Percentiles rank a stretch among this genome's conserved stretches.
These are phyloP conservation scores for Centroberyx gerrardi DNA, from an alignment of 2,797 vertebrate genomes.

Conservation along the genomic window DNA sequence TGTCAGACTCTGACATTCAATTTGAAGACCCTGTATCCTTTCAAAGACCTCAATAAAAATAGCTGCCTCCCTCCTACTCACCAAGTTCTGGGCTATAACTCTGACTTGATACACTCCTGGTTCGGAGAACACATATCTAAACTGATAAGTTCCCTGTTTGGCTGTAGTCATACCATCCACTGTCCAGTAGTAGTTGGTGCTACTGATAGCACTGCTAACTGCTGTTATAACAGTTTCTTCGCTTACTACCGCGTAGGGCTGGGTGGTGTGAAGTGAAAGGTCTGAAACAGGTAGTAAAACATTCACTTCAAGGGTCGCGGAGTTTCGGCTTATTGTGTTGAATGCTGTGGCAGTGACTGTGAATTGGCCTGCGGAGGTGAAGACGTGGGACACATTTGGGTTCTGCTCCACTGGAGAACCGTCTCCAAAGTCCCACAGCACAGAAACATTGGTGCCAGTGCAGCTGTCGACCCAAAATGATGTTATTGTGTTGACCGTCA, in stretches of 20 bases:
- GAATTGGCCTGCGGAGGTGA: constrained; percentile 73
- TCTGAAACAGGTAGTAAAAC: constrained; percentile 76
- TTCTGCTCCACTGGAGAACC: constrained; percentile 59
- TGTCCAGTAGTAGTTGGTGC: constrained; percentile 81
- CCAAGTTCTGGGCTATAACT: constrained; percentile 74
- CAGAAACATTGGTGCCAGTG: constrained; percentile 74
- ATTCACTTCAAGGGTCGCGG: constrained; percentile 60
- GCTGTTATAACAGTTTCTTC: constrained; percentile 78
- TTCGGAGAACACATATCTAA: constrained; percentile 76
- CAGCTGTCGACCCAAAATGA: constrained; percentile 75
- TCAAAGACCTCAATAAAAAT: constrained; percentile 80
- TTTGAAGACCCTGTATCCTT: constrained; percentile 78
- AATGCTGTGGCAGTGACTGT: constrained; percentile 74
- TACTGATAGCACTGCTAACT: constrained; percentile 65
- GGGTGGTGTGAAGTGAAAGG: constrained; percentile 72
- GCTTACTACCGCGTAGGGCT: constrained; percentile 63
- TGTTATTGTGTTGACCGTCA: constrained; percentile 63
- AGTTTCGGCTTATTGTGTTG: constrained; percentile 79
- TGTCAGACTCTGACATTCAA: constrained; percentile 67
- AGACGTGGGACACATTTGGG: constrained; percentile 77
- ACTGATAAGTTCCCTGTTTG: constrained; percentile 62
- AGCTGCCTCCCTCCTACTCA: constrained; percentile 72
- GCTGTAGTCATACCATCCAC: constrained; percentile 63
- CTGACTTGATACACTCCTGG: constrained; percentile 79
- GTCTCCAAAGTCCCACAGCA: constrained; percentile 88